A percentile compares a stretch with the other conserved stretches of the same genome.
These are phyloP conservation scores for Amiota mariae DNA, from an alignment of 2,888 invertebrate species.

Conservation along the genomic window DNA sequence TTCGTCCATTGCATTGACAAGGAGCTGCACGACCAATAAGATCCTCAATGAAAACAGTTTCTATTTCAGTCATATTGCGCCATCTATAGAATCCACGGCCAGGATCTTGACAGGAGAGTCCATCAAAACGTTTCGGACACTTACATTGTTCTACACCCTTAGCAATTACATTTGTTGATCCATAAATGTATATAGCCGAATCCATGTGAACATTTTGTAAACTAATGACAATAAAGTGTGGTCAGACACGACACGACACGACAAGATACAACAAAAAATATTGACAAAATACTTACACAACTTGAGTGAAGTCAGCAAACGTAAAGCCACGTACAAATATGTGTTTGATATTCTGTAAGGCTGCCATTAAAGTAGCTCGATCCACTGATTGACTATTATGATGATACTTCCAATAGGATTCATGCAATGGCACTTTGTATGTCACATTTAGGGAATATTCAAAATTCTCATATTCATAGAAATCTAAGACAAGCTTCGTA, in stretches of 20 bases:
- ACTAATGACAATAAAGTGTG: conserved; percentile 68
- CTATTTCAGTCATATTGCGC: conserved; percentile 77
- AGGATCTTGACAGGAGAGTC: conserved; percentile 93
- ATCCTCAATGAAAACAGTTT: conserved; percentile 82
- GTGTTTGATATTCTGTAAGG: conserved; percentile 88
- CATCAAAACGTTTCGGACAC: conserved; percentile 87
- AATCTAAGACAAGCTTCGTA: conserved; percentile 82
- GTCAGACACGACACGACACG: background rate
- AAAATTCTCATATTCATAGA: conserved; percentile 76
- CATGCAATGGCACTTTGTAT: conserved; percentile 80
- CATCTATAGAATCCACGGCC: conserved; percentile 87
- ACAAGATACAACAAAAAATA: background rate
- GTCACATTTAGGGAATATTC: conserved; percentile 75
- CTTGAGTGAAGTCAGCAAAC: conserved; percentile 77
- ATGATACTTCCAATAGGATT: conserved; percentile 81
- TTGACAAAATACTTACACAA: conserved; percentile 74
- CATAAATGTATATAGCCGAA: conserved; percentile 82
- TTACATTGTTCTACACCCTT: conserved; percentile 89
- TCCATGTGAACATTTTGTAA: conserved; percentile 87
- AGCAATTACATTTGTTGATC: conserved; percentile 80
- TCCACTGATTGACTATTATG: conserved; percentile 77
- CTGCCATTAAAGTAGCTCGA: conserved; percentile 90
- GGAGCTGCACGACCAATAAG: conserved; percentile 85
- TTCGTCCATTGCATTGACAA: conserved; percentile 88
- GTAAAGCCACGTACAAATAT: conserved; percentile 84